Evolutionary conservation across 1,140 invertebrate genomes (phyloP).

Genomic region (Papilio xuthus): DNA sequence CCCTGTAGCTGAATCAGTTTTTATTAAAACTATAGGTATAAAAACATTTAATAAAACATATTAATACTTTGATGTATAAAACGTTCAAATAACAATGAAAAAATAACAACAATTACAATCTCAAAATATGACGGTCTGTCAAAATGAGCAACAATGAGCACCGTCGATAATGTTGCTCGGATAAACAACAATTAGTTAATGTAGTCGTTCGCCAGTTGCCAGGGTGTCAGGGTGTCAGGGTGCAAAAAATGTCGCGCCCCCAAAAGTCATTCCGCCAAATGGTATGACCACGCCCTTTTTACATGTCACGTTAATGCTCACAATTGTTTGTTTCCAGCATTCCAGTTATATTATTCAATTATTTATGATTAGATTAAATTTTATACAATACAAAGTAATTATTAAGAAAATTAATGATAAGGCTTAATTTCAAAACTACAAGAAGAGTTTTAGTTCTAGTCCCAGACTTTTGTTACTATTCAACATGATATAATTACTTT

Average conservation of each 20-base stretch:
- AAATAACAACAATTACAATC: conserved; percentile 15
- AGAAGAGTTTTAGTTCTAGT: too few relatives aligned
- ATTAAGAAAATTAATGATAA: background rate
- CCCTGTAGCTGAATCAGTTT: too few relatives aligned
- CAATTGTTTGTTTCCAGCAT: conserved; percentile 18
- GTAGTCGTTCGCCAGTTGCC: conserved; percentile 40
- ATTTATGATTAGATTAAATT: background rate
- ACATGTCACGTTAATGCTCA: conserved; percentile 8
- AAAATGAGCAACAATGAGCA: conserved; percentile 21
- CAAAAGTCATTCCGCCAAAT: conserved; percentile 45
- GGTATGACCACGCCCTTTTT: conserved; percentile 42
- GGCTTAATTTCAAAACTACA: too few relatives aligned
- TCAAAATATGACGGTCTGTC: background rate
- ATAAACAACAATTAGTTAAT: conserved; percentile 41
- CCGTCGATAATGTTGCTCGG: conserved; percentile 36
- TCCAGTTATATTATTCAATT: background rate
- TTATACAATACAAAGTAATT: background rate
- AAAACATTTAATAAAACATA: background rate
- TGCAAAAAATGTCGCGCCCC: conserved; percentile 50
- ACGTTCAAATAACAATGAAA: background rate
- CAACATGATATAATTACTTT: too few relatives aligned
- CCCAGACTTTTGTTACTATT: too few relatives aligned
- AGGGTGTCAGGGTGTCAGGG: conserved; percentile 17
- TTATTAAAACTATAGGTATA: too few relatives aligned
- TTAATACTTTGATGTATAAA: background rate